Base-by-base conservation (phyloP, 2,888 invertebrate genomes). In the Cheilosia impressa region DNA sequence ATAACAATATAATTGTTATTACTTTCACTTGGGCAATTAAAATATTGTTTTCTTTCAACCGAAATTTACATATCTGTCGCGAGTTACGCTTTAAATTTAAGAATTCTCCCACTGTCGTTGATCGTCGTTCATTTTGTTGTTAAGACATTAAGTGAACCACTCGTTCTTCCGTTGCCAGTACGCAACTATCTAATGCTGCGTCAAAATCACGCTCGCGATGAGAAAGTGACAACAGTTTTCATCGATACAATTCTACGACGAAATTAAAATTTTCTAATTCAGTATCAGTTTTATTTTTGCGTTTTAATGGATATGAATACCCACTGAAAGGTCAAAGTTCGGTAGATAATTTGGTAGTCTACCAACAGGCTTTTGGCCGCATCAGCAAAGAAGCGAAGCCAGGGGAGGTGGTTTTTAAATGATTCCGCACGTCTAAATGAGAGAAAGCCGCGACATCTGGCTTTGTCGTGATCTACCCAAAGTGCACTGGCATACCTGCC, bases 1-100 rank as follows among this genome's bases (percentile, higher is more conserved):
- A 63, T 58, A 81, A 76, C 24, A 65, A 58, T 82, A 82, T 82
- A 82, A 77, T 82, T 82, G 77, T 77, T 76, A 82, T 82, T 77
- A 82, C 82, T 82, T 82, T 82, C 82, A 82, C 82, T 82, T 3
- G 71, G 34, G 82, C 55, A 77, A 77, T 82, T 82, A 82, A 77
- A 77, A 65, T 27, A 1, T 66, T 31, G 31, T 66, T 77, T 53
- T 72, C 55, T 82, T 65, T 52, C 43, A 77, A 53, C 52, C 45
- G 5, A 71, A 82, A 82, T 69, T 38, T 52, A 24, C 22, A 45
- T 55, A 38, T 75, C 75, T 75, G 75, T 43, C 38, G 27, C 22
- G 43, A 34, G 53, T 68, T 58, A 19, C 1, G 47, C 38, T 60
- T 22, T 24, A 4, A 22, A 31, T 38, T 34, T 57, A 19, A 76